Conservation (phyloP, 2,797 vertebrate species). For the Alca torda region DNA sequence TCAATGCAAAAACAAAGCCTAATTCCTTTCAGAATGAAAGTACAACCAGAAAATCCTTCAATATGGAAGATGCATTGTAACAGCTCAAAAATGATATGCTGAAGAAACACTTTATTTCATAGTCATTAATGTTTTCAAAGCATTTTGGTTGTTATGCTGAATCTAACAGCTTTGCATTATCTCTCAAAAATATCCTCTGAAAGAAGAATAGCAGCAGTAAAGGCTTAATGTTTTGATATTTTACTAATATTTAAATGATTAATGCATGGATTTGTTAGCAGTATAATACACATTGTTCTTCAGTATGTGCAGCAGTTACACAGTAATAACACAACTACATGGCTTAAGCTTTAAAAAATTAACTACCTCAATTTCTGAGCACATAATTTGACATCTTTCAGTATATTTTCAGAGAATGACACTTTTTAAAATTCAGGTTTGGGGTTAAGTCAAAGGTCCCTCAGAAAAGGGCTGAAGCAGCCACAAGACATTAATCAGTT, state of each 20-base stretch:
- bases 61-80: not conserved
- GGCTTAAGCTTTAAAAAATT: not conserved
- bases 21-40: not conserved
- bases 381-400: not conserved
- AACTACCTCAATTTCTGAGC: not conserved
- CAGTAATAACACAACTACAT: not conserved
- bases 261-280: not conserved
- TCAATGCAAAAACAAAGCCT: not conserved
- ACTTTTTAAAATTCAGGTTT: not conserved
- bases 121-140: not conserved
- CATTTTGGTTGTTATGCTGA: not conserved
- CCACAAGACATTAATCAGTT: not conserved
- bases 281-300: not conserved
- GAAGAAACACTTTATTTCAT: not conserved
- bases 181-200: not conserved
- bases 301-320: not conserved
- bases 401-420: not conserved
- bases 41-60: not conserved
- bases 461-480: not conserved
- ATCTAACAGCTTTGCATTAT: not conserved
- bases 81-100: not conserved
- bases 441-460: not conserved
- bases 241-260: conserved; percentile 21
- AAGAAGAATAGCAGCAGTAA: not conserved
- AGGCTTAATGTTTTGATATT: not conserved